Conservation (phyloP, 2,888 invertebrate species). For the Lochmaea capreae region DNA sequence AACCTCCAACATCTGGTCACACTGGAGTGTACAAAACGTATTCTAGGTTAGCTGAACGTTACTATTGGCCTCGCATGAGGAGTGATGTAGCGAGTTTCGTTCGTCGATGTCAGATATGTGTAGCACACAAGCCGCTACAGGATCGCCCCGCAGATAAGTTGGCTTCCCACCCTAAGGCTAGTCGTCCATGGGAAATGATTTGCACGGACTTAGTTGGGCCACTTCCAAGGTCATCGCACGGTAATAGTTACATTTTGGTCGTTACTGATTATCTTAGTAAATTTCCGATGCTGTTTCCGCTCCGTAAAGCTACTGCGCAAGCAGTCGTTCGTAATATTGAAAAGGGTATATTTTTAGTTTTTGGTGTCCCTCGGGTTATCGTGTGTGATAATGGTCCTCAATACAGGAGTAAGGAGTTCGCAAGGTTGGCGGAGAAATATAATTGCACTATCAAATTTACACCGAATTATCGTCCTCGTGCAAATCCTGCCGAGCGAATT, state of each 20-base stretch:
- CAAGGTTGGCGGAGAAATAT: no score
- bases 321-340: conserved; percentile 9
- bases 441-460: no score
- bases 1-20: conserved; percentile 5
- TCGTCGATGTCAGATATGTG: no score
- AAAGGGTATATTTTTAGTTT: conserved; percentile 24
- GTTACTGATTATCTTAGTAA: conserved; percentile 30
- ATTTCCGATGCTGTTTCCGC: conserved; percentile 27
- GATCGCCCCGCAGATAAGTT: background rate
- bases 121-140: background rate
- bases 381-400: no score
- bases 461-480: no score
- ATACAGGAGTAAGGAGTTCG: no score
- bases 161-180: conserved; percentile 7
- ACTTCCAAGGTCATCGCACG: conserved; percentile 29
- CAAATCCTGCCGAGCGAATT: no score
- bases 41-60: background rate
- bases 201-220: conserved; percentile 44
- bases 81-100: background rate
- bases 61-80: background rate
- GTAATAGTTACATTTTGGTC: conserved; percentile 26
- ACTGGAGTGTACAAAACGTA: background rate
- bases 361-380: background rate
- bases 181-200: conserved; percentile 46
- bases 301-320: conserved; percentile 24